Evolutionary conservation across 2,797 vertebrate genomes (phyloP).

Genomic region (Loriculus beryllinus): DNA sequence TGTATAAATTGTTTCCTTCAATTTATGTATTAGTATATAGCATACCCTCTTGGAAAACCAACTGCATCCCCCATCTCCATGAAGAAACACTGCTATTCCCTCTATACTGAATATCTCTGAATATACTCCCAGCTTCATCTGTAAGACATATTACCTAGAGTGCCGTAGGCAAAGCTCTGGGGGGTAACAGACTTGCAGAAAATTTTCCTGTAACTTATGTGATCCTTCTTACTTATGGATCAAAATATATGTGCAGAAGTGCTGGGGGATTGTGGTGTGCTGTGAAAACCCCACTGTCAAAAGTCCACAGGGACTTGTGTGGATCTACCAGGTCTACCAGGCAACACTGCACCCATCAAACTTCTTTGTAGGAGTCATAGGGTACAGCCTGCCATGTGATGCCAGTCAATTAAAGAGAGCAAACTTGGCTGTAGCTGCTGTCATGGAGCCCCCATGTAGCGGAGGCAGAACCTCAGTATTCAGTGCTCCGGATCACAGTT

Average conservation of each 20-base stretch:
- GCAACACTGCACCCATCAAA: not conserved
- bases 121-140: not conserved
- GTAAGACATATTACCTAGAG: not conserved
- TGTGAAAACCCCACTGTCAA: not conserved
- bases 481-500: not conserved
- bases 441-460: not conserved
- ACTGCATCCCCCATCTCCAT: not conserved
- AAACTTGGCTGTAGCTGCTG: not conserved
- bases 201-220: not conserved
- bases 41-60: not conserved
- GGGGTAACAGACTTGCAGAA: not conserved
- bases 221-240: not conserved
- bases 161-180: not conserved
- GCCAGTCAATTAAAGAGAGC: not conserved
- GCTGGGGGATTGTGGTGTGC: not conserved
- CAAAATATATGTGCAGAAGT: not conserved
- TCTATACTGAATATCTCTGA: not conserved
- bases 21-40: not conserved
- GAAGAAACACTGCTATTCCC: not conserved
- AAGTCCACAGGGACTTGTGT: not conserved
- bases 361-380: not conserved
- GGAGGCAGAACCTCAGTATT: not conserved
- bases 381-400: not conserved
- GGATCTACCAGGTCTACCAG: not conserved
- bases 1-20: not conserved